phyloP scores from a whole-genome alignment of 2,113 vertebrate genomes.

The Aramus guarauna region DNA sequence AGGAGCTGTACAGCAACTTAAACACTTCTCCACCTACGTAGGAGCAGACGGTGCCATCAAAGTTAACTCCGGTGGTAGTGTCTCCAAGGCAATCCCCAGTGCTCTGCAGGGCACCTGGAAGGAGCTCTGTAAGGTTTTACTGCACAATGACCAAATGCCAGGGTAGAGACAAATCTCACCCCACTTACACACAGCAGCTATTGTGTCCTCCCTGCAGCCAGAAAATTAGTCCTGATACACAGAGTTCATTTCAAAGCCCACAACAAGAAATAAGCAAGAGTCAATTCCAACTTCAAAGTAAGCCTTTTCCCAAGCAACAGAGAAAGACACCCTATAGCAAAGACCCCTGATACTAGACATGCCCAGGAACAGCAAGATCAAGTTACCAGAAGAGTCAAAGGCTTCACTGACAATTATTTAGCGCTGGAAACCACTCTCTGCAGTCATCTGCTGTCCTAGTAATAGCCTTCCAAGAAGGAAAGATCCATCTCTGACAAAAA shows the following conservation, averaged over 20 bases:
- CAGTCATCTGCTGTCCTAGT: neutral
- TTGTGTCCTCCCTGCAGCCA: neutral
- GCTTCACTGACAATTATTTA: neutral
- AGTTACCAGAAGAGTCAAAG: neutral
- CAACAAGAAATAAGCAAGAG: neutral
- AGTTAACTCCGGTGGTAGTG: neutral
- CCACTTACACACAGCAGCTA: neutral
- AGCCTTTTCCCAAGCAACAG: neutral
- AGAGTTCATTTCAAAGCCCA: neutral
- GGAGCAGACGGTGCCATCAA: neutral
- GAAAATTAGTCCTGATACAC: neutral
- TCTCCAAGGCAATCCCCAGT: neutral
- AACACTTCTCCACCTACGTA: neutral
- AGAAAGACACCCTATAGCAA: neutral
- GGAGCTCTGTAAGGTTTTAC: neutral
- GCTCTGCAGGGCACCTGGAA: neutral
- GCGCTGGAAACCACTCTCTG: neutral
- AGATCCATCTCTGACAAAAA: neutral
- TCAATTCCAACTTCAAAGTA: neutral
- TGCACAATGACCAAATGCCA: neutral
- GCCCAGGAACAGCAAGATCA: neutral
- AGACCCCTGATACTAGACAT: neutral
- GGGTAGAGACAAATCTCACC: neutral
- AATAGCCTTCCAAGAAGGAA: neutral
- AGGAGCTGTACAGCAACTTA: neutral